phyloP scores from a whole-genome alignment of 2,113 vertebrate genomes.

The Gallinago media region DNA sequence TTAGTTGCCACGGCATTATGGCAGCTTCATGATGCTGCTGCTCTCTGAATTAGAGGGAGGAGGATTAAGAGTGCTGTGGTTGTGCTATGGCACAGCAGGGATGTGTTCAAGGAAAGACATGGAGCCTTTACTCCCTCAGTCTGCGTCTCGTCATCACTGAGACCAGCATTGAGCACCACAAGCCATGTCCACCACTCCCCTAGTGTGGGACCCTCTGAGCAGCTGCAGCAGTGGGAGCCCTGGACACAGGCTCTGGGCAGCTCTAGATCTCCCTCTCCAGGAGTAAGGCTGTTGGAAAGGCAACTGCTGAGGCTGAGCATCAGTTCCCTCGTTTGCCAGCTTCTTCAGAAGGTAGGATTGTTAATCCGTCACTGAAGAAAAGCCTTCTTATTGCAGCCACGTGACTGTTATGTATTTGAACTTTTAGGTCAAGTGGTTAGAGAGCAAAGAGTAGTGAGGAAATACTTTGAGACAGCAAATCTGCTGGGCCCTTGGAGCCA shows the following conservation, averaged over 20 bases:
- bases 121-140: background rate
- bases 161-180: background rate
- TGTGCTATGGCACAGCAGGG: background rate
- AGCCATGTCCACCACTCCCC: background rate
- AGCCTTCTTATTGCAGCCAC: background rate
- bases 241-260: background rate
- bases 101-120: background rate
- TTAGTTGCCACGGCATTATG: background rate
- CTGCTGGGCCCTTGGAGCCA: background rate
- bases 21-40: background rate
- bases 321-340: background rate
- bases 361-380: background rate
- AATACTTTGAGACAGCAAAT: background rate
- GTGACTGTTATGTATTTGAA: accelerated
- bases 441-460: background rate
- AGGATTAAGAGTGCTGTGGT: background rate
- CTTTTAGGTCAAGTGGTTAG: background rate
- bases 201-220: background rate
- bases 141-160: background rate
- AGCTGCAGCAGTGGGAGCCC: background rate
- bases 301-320: background rate
- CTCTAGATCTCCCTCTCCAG: background rate
- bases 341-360: background rate
- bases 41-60: background rate
- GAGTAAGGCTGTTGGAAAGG: background rate